These are phyloP conservation scores for Alviniconcha marisindica DNA, from an alignment of 1,140 invertebrate genomes.

Conservation along the genomic window DNA sequence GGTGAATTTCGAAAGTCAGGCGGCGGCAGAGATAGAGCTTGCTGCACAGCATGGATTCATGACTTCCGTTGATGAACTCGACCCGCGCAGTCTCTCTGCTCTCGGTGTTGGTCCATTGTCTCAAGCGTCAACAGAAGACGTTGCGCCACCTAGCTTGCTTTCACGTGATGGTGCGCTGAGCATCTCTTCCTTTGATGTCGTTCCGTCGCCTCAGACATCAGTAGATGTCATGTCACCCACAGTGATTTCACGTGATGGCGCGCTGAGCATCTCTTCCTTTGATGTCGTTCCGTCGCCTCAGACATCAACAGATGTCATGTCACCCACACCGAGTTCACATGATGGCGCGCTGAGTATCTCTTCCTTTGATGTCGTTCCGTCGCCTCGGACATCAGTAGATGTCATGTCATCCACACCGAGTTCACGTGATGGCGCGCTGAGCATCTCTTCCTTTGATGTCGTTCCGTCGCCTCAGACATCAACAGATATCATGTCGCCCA, in stretches of 20 bases:
- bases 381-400: not conserved
- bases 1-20: conserved; percentile 18
- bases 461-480: conserved; percentile 4
- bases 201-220: conserved; percentile 6
- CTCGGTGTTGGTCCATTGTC: not conserved
- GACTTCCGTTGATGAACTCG: conserved; percentile 12
- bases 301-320: not conserved
- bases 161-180: not conserved
- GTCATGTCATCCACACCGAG: not conserved
- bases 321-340: no score
- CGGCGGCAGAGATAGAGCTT: conserved; percentile 22
- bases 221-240: not conserved
- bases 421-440: no score
- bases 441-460: not conserved
- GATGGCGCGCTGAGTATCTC: no score
- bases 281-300: not conserved
- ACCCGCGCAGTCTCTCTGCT: conserved; percentile 7
- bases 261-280: no score
- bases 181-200: conserved; percentile 1
- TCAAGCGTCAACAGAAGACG: not conserved
- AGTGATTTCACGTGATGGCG: no score
- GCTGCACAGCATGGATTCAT: conserved; percentile 7
- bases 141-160: no score
- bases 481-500: not conserved
- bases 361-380: not conserved